Conservation (phyloP, 2,797 vertebrate genomes). For the Clamator glandarius region DNA sequence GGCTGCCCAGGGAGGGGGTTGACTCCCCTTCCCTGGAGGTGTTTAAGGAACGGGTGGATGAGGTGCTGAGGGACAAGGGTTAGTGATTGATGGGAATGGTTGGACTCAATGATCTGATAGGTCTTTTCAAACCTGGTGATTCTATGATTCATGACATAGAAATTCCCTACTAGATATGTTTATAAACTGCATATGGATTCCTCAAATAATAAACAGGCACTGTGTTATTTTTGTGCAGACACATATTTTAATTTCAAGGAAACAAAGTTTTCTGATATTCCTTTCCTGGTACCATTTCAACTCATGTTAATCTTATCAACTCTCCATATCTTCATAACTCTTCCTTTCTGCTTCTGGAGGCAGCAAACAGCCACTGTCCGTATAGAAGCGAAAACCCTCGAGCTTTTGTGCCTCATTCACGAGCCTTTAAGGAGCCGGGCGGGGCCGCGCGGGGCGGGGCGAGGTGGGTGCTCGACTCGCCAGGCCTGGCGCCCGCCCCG, state of each 20-base stretch:
- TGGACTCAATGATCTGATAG: no score
- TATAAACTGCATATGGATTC: background rate
- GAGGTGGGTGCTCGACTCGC: background rate
- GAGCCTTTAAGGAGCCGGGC: slow-evolving; percentile 35
- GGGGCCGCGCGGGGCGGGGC: no score
- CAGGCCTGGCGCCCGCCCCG: background rate
- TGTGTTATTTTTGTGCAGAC: background rate
- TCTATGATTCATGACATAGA: background rate
- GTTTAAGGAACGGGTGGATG: no score
- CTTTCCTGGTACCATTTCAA: background rate
- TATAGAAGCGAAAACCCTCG: background rate
- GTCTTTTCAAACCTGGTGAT: no score
- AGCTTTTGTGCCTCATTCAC: background rate
- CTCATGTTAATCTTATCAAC: background rate
- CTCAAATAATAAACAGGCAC: background rate
- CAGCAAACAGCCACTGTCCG: background rate
- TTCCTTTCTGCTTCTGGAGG: background rate
- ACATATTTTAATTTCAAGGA: background rate
- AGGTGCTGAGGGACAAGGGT: no score
- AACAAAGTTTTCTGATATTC: background rate
- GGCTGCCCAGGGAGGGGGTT: no score
- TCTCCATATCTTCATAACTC: background rate
- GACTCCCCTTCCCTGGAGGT: no score
- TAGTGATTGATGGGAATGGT: no score
- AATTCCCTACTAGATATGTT: background rate